Conservation (phyloP, 2,888 invertebrate genomes). For the Ichneumon xanthorius region DNA sequence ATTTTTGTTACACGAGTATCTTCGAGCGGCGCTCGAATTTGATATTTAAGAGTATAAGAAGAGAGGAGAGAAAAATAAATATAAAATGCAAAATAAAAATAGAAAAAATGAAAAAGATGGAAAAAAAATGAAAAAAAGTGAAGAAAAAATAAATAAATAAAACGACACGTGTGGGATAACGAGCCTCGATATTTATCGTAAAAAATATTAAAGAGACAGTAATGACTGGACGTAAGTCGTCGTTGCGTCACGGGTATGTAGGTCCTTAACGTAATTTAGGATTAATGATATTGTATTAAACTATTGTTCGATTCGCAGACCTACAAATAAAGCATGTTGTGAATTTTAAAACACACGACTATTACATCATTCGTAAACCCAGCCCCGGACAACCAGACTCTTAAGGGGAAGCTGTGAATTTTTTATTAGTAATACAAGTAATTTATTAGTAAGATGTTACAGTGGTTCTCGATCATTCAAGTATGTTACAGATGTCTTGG, state of each 20-base stretch:
- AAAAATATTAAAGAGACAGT: slow-evolving; percentile 14
- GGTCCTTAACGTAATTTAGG: slow-evolving; percentile 74
- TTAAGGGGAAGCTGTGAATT: neutral
- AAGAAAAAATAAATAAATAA: neutral
- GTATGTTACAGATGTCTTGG: too few species aligned
- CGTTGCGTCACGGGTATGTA: slow-evolving; percentile 68
- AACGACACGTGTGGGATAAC: neutral
- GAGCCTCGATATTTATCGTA: neutral
- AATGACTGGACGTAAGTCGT: slow-evolving; percentile 46
- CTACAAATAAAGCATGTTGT: slow-evolving; percentile 80
- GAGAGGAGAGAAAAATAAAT: neutral
- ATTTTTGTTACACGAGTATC: slow-evolving; percentile 57
- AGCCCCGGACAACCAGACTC: neutral
- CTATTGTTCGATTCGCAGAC: slow-evolving; percentile 77
- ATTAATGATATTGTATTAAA: slow-evolving; percentile 76
- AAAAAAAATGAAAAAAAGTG: slow-evolving; percentile 10
- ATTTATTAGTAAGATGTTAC: too few species aligned
- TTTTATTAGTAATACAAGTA: too few species aligned
- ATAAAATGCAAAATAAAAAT: slow-evolving; percentile 6
- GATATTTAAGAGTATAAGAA: slow-evolving; percentile 17
- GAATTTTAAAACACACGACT: slow-evolving; percentile 72
- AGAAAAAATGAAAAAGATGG: neutral
- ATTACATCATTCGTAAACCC: neutral
- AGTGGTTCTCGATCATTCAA: too few species aligned
- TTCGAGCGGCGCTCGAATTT: slow-evolving; percentile 59